Conservation (phyloP, 2,888 invertebrate genomes). For the Himalopsyche kuldschensis region DNA sequence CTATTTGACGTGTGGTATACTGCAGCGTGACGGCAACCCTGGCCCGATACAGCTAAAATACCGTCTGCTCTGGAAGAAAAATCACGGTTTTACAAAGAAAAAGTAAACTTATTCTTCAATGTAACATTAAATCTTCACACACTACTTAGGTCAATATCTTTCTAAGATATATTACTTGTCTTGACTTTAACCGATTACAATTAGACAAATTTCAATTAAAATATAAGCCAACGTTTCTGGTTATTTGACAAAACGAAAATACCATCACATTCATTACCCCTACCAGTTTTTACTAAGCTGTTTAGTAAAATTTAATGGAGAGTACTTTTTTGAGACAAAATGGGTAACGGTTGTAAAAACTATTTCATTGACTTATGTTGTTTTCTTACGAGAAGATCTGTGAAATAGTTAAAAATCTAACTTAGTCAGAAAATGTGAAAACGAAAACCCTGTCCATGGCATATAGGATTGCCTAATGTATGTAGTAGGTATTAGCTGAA, state of each 20-base stretch:
- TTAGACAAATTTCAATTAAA: too few relatives aligned
- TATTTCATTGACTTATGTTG: not conserved
- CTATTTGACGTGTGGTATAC: not conserved
- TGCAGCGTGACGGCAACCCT: not conserved
- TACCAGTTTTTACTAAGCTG: not conserved
- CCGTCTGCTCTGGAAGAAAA: conserved; percentile 1
- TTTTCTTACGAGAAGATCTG: not conserved
- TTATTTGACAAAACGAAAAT: not conserved
- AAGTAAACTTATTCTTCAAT: not conserved
- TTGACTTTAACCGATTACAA: too few relatives aligned
- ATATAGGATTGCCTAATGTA: not conserved
- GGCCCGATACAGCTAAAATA: not conserved
- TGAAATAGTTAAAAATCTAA: not conserved
- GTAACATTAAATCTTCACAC: too few relatives aligned
- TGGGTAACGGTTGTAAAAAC: not conserved
- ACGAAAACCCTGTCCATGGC: not conserved
- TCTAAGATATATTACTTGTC: too few relatives aligned
- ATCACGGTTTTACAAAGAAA: not conserved
- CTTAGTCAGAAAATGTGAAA: not conserved
- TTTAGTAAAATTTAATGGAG: not conserved
- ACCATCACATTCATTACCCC: not conserved
- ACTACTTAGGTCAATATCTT: too few relatives aligned
- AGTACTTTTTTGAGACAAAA: not conserved
- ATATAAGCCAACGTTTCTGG: not conserved
- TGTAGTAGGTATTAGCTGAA: not conserved